A percentile compares a stretch with the other conserved stretches of the same genome.
Conservation (phyloP, 2,113 vertebrate species). For the Aramus guarauna region DNA sequence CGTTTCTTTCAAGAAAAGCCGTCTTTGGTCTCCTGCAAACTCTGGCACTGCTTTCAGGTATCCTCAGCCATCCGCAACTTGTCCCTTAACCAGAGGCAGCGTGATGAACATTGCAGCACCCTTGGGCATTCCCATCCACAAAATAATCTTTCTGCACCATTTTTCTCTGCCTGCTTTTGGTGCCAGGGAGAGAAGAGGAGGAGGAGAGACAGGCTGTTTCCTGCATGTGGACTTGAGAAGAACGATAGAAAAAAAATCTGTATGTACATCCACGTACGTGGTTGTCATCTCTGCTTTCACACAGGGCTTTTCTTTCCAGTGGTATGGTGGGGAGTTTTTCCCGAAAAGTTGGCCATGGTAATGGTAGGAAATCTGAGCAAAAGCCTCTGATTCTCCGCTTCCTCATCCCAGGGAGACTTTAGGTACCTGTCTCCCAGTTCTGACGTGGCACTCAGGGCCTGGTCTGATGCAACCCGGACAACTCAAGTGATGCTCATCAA, state of each 20-base stretch:
- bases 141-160: background rate
- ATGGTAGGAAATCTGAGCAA: background rate
- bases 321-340: background rate
- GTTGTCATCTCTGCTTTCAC: background rate
- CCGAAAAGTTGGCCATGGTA: rapidly evolving
- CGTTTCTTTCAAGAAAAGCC: background rate
- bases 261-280: rapidly evolving
- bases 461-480: background rate
- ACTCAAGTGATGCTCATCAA: background rate
- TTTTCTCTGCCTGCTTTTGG: background rate
- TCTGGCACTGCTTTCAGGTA: background rate
- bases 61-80: background rate
- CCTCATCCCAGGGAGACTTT: background rate
- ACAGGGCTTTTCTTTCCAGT: background rate
- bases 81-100: background rate
- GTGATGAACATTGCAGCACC: background rate
- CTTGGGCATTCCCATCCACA: background rate
- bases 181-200: background rate
- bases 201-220: background rate
- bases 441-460: background rate
- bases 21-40: background rate
- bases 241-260: rapidly evolving
- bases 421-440: background rate
- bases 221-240: background rate
- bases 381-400: background rate